Percentiles rank a stretch among this genome's conserved stretches.
Evolutionary conservation across 2,888 invertebrate genomes (phyloP).

Genomic region (Leptopilina drosophilae): DNA sequence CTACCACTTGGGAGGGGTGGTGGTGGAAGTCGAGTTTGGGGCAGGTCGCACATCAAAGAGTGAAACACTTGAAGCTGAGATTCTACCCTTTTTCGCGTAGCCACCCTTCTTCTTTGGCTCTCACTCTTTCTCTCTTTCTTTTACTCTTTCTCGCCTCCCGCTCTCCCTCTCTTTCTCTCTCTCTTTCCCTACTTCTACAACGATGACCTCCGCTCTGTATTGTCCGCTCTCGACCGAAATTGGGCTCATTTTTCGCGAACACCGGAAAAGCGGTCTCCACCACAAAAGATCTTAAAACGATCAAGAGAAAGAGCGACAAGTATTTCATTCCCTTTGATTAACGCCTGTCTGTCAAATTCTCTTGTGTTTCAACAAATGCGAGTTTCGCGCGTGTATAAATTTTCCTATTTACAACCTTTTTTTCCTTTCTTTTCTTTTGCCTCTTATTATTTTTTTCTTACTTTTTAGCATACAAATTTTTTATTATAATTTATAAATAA

Average conservation of each 20-base stretch:
- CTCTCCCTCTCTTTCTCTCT: slow-evolving; percentile 49
- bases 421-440: too few species aligned
- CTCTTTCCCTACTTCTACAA: slow-evolving; percentile 56
- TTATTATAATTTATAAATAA: too few species aligned
- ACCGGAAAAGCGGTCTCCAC: slow-evolving; percentile 49
- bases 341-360: slow-evolving; percentile 11
- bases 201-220: slow-evolving; percentile 62
- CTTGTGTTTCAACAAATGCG: neutral
- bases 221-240: slow-evolving; percentile 69
- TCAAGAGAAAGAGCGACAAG: slow-evolving; percentile 13
- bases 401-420: too few species aligned
- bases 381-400: too few species aligned
- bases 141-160: slow-evolving; percentile 49
- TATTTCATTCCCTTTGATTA: slow-evolving; percentile 36
- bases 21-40: slow-evolving; percentile 67
- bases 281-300: slow-evolving; percentile 37
- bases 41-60: slow-evolving; percentile 74
- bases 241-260: slow-evolving; percentile 65
- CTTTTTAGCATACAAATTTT: too few species aligned
- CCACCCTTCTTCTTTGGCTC: slow-evolving; percentile 46
- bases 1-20: slow-evolving; percentile 62
- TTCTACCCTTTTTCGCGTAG: slow-evolving; percentile 60
- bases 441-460: too few species aligned
- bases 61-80: slow-evolving; percentile 75
- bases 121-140: slow-evolving; percentile 51